A percentile compares a stretch with the other conserved stretches of the same genome.
These are phyloP conservation scores for Perognathus longimembris DNA, from an alignment of 2,113 vertebrate genomes.

Conservation along the genomic window DNA sequence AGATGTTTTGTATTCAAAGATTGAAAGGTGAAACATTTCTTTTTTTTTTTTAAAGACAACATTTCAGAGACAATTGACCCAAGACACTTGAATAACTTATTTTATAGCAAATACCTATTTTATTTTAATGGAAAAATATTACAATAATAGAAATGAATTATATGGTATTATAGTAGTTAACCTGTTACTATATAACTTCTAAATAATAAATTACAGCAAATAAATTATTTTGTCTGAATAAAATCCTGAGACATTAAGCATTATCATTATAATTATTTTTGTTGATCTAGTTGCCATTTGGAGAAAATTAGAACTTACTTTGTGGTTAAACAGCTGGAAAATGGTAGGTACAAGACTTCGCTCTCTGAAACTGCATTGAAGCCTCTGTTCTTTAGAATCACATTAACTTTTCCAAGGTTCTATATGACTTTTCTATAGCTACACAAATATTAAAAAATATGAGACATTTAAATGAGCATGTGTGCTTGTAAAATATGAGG, in stretches of 20 bases:
- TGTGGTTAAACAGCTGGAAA: neutral
- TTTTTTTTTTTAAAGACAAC: slow-evolving; percentile 38
- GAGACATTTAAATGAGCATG: neutral
- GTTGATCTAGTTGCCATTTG: neutral
- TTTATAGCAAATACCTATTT: neutral
- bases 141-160: neutral
- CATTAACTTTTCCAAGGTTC: neutral
- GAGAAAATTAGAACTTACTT: neutral
- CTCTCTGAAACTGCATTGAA: neutral
- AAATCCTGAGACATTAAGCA: neutral
- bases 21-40: neutral
- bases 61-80: neutral
- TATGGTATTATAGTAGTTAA: neutral
- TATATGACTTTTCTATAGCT: neutral
- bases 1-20: slow-evolving; percentile 48
- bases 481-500: neutral
- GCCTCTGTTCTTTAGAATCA: neutral
- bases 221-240: neutral
- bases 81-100: neutral
- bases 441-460: neutral
- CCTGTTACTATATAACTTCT: neutral
- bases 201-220: neutral
- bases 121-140: neutral
- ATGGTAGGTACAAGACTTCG: neutral
- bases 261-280: neutral